These are phyloP conservation scores for Tympanoctomys barrerae DNA, from an alignment of 2,797 vertebrate genomes.

Conservation along the genomic window DNA sequence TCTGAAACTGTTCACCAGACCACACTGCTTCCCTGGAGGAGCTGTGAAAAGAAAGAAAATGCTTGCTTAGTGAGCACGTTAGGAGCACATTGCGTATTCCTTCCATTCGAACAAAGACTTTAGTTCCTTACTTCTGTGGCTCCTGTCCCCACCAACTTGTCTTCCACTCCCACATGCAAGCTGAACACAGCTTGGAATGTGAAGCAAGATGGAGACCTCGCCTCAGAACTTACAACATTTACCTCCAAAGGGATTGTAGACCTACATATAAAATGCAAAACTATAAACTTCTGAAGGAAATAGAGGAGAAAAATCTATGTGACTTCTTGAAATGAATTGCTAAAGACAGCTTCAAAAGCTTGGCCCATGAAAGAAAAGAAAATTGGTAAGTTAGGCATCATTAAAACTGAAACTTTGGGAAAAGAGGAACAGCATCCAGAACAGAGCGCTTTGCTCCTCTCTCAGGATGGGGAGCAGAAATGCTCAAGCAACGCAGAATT, in stretches of 20 bases:
- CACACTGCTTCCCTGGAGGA: background rate
- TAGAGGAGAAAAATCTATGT: background rate
- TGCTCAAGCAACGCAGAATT: too few species aligned
- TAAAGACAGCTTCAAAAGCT: background rate
- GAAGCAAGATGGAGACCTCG: background rate
- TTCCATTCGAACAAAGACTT: background rate
- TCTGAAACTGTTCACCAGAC: background rate
- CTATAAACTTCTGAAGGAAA: background rate
- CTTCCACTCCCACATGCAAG: background rate
- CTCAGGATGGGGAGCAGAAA: too few species aligned
- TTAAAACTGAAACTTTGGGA: slow-evolving; percentile 19
- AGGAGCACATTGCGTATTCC: background rate
- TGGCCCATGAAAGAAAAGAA: background rate
- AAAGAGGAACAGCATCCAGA: too few species aligned
- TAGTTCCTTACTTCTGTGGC: background rate
- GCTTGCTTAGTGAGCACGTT: background rate
- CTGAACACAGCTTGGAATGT: background rate
- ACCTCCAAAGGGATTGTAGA: slow-evolving; percentile 13
- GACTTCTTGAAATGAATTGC: background rate
- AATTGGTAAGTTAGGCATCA: background rate
- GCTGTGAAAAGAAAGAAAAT: background rate
- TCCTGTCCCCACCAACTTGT: background rate
- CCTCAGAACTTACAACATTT: background rate
- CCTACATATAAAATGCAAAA: background rate
- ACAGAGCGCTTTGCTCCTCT: too few species aligned